A percentile compares a stretch with the other conserved stretches of the same genome.
phyloP scores from a whole-genome alignment of 2,797 vertebrate species.

The Nothura maculosa region DNA sequence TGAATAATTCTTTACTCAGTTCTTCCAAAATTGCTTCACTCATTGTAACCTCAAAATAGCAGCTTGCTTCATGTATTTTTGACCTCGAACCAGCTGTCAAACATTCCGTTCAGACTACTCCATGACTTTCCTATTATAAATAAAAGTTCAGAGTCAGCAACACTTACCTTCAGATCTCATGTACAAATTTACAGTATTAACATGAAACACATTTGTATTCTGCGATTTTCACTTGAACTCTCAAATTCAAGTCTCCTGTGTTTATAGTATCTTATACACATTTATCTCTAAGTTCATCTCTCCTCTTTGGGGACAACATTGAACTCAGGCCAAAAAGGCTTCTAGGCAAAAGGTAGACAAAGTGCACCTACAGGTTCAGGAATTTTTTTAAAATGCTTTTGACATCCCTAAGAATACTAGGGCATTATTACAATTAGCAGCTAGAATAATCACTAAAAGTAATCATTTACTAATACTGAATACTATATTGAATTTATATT shows the following conservation, averaged over 20 bases:
- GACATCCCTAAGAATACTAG: not conserved
- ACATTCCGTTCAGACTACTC: too few species aligned
- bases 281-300: not conserved
- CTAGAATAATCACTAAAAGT: not conserved
- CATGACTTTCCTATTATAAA: too few species aligned
- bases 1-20: too few species aligned
- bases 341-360: not conserved
- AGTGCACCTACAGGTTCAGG: not conserved
- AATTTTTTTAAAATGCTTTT: not conserved
- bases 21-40: too few species aligned
- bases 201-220: not conserved
- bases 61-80: too few species aligned
- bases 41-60: too few species aligned
- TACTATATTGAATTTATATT: too few species aligned
- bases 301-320: not conserved
- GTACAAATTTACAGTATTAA: not conserved
- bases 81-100: too few species aligned
- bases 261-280: not conserved
- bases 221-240: not conserved
- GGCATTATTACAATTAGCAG: not conserved
- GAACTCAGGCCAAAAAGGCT: not conserved
- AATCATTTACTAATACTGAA: accelerated
- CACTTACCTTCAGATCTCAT: not conserved
- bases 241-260: not conserved
- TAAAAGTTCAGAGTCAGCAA: not conserved